Conservation (phyloP, 2,113 vertebrate species). For the Pongo abelii region DNA sequence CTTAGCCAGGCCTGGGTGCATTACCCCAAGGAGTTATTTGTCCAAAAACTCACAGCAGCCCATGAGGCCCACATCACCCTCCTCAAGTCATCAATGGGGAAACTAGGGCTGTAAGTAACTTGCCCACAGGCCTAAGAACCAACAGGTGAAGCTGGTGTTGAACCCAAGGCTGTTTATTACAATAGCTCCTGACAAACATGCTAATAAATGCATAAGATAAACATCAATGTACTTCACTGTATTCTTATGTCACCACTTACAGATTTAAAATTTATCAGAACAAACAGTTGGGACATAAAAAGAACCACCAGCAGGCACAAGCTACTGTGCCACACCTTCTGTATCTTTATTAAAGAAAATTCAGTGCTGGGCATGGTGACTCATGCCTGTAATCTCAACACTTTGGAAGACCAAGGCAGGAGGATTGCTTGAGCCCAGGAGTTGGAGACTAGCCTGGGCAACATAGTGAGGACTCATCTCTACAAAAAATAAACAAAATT, state of each 20-base stretch:
- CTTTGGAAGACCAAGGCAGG: too few relatives aligned
- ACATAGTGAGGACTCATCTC: too few relatives aligned
- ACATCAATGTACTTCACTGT: accelerated
- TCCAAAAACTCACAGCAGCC: neutral
- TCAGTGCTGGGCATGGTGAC: too few relatives aligned
- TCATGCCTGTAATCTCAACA: too few relatives aligned
- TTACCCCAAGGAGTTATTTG: accelerated
- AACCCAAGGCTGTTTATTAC: neutral
- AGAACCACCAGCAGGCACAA: too few relatives aligned
- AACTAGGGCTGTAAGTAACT: neutral
- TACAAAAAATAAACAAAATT: too few relatives aligned
- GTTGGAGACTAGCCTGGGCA: too few relatives aligned
- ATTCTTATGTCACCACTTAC: neutral
- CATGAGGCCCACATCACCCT: accelerated
- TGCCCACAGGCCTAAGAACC: neutral
- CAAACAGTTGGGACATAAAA: neutral
- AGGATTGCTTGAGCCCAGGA: too few relatives aligned
- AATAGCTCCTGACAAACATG: accelerated
- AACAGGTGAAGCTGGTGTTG: neutral
- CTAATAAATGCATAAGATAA: neutral
- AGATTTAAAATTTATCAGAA: neutral
- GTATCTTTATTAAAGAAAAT: neutral
- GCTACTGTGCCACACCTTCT: neutral
- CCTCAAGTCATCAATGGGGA: neutral
- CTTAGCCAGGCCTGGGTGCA: neutral